Conservation (phyloP, 1,140 invertebrate species). For the Sweltsa coloradensis region DNA sequence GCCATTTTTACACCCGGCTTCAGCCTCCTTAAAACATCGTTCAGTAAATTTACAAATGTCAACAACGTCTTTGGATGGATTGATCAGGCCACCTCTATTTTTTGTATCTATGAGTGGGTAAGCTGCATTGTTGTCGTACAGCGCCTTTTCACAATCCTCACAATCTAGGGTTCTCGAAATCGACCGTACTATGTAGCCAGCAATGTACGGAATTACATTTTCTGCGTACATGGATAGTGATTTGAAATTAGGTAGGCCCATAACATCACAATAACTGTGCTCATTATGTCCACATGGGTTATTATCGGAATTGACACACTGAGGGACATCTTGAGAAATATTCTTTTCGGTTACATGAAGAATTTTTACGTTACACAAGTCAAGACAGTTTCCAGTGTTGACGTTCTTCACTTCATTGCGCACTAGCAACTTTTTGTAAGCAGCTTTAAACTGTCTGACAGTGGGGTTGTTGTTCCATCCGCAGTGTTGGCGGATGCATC, state of each 20-base stretch:
- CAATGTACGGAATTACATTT: slow-evolving; percentile 5
- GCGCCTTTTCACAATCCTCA: neutral
- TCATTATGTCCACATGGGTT: neutral
- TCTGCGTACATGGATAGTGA: neutral
- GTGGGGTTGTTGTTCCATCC: slow-evolving; percentile 30
- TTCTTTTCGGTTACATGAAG: neutral
- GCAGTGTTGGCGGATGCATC: slow-evolving; percentile 21
- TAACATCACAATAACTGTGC: neutral
- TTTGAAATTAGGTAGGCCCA: neutral
- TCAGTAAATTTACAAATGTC: slow-evolving; percentile 4
- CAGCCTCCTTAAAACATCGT: no score
- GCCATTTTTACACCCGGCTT: no score
- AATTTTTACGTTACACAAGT: neutral
- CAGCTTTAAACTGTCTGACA: slow-evolving; percentile 20
- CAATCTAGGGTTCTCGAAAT: neutral
- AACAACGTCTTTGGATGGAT: slow-evolving; percentile 1
- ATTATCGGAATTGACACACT: neutral
- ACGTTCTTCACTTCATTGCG: neutral
- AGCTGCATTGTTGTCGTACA: neutral
- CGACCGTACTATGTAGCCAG: slow-evolving; percentile 3
- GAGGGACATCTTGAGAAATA: neutral
- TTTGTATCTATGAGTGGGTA: neutral
- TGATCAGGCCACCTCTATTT: slow-evolving; percentile 3
- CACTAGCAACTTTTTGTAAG: slow-evolving; percentile 21
- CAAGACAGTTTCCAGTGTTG: neutral